Conservation (phyloP, 2,113 vertebrate species). For the Solea senegalensis region DNA sequence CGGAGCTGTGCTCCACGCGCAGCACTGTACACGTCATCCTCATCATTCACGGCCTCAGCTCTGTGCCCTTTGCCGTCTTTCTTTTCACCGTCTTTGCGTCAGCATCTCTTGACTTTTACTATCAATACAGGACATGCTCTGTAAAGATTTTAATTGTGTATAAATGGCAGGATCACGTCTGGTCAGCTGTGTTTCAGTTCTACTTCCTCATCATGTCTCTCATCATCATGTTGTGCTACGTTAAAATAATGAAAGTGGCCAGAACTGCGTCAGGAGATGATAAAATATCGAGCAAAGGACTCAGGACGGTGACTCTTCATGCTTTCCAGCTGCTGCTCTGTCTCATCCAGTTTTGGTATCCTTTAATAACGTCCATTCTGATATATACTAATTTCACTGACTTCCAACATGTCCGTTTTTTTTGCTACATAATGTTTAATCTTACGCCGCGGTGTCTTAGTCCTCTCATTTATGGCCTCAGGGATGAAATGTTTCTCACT, state of each 20-base stretch:
- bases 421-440: constrained; percentile 47
- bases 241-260: constrained; percentile 4
- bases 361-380: constrained; percentile 49
- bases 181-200: background rate
- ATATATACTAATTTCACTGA: constrained; percentile 6
- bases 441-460: constrained; percentile 47
- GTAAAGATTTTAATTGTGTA: background rate
- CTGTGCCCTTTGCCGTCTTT: background rate
- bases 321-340: constrained; percentile 56
- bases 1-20: constrained; percentile 46
- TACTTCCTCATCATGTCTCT: background rate
- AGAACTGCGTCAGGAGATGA: constrained; percentile 14
- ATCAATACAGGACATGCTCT: background rate
- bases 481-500: constrained; percentile 44
- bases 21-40: constrained; percentile 33
- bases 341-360: constrained; percentile 50
- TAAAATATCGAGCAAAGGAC: constrained; percentile 48
- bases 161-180: background rate
- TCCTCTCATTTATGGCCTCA: constrained; percentile 64
- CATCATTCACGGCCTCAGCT: constrained; percentile 46
- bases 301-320: constrained; percentile 61
- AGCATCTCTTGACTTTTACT: background rate
- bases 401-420: constrained; percentile 13
- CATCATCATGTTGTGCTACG: background rate
- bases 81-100: background rate